phyloP scores from a whole-genome alignment of 2,888 invertebrate species.

The Apodemia duryi region DNA sequence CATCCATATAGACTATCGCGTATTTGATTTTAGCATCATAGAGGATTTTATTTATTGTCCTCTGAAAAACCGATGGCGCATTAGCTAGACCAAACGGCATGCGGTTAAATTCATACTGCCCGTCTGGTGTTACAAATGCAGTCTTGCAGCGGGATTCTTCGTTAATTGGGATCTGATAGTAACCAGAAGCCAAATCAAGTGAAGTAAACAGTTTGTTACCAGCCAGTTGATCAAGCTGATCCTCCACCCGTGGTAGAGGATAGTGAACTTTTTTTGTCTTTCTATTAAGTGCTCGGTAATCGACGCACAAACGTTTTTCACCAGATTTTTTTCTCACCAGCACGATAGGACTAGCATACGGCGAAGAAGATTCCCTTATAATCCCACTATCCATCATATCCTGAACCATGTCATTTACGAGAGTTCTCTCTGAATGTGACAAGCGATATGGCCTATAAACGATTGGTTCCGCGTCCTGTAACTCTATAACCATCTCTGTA shows the following conservation, averaged over 20 bases:
- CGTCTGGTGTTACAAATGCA: slow-evolving; percentile 33
- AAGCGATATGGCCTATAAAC: background rate
- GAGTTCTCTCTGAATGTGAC: background rate
- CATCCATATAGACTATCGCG: slow-evolving; percentile 26
- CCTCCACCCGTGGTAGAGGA: background rate
- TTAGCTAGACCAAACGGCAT: slow-evolving; percentile 47
- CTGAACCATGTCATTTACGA: slow-evolving; percentile 10
- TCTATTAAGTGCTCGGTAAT: background rate
- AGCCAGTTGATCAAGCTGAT: background rate
- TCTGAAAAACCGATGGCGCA: slow-evolving; percentile 41
- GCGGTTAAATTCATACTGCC: slow-evolving; percentile 27
- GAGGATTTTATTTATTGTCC: slow-evolving; percentile 1
- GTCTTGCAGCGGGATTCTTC: slow-evolving; percentile 38
- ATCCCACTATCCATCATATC: slow-evolving; percentile 30
- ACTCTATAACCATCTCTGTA: background rate
- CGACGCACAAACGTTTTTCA: slow-evolving; percentile 24
- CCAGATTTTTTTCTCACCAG: slow-evolving; percentile 34
- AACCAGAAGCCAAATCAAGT: background rate
- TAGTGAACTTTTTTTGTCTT: background rate
- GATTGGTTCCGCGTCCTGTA: background rate
- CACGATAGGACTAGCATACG: slow-evolving; percentile 33
- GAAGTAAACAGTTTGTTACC: background rate
- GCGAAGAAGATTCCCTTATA: slow-evolving; percentile 27
- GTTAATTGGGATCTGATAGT: background rate
- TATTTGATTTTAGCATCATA: slow-evolving; percentile 22